Conservation (phyloP, 2,113 vertebrate species). For the Cepphus grylle region DNA sequence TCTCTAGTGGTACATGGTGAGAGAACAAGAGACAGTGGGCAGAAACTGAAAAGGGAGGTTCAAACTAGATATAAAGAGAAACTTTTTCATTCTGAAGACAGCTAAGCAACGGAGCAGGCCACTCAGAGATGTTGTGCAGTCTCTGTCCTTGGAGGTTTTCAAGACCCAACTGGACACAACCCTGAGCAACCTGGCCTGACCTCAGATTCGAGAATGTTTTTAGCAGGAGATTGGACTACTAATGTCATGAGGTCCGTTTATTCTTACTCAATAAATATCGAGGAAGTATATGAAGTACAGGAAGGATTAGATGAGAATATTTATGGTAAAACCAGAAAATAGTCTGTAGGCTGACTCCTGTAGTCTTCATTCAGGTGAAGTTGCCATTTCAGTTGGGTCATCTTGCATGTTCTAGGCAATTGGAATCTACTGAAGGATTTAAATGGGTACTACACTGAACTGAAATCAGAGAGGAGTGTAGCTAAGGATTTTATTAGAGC, state of each 20-base stretch:
- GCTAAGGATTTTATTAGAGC: background rate
- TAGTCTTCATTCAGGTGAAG: background rate
- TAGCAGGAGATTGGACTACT: background rate
- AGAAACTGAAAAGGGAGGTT: background rate
- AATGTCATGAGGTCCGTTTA: rapidly evolving
- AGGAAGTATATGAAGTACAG: background rate
- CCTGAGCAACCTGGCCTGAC: background rate
- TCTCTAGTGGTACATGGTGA: background rate
- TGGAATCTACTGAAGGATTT: background rate
- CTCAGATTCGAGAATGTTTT: background rate
- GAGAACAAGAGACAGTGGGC: background rate
- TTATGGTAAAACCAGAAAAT: background rate
- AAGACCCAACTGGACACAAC: background rate
- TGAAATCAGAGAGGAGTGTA: background rate
- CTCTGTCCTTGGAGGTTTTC: background rate
- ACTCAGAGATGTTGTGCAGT: background rate
- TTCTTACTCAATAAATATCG: background rate
- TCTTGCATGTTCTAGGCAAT: background rate
- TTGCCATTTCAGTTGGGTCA: background rate
- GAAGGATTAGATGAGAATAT: background rate
- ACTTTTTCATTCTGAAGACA: background rate
- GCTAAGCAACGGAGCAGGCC: background rate
- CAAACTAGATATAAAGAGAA: background rate
- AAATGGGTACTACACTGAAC: background rate
- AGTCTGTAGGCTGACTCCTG: background rate